Base-by-base conservation (phyloP, 2,888 invertebrate species). In the Leptopilina syphax region DNA sequence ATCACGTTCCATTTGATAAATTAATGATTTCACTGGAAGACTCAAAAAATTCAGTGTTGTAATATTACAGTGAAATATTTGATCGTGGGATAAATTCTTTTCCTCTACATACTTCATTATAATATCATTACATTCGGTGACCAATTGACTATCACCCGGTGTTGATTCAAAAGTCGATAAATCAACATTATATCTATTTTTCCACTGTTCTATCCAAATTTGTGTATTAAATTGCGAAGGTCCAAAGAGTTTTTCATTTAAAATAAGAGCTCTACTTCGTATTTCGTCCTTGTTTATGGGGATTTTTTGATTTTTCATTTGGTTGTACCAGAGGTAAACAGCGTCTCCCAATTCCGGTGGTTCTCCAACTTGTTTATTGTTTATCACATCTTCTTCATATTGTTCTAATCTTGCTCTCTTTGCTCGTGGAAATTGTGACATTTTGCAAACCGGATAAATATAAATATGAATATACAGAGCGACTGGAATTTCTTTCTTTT, bases 1-100 rank as follows among this genome's bases (percentile, higher is more conserved):
- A 65, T 65, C 65, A 3, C 65, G 10, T 65, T 65, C 65, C 65
- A 65, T 65, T 65, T 65, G 65, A 41, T 65, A 34, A 41, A 65
- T 34, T 9, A 65, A 4, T 3, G 65, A 65, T 65, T 65, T 65
- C 10, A 41, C 13, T 34, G 65, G 65, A 9, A 65, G 34, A 65
- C 41, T 65, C 1, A 65, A 34, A 65, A 13, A 65, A 65, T 65
- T 65, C 12, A 65, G 12, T 13, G 65, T 65, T 4, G 65, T 65
- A 1, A 65, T 41, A 41, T 65, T 41, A 13, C 65, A 65, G 65
- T 65, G 27, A 34, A 65, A 65, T 65, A 65, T 65, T 13, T 65
- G 65, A 65, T 65, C 65, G 3, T 65, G 65, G 0, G 41, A 41
- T 1, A 65, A 41, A 65, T 41, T 41, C 34, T 10, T 65, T 12